A percentile compares a stretch with the other conserved stretches of the same genome.
phyloP scores from a whole-genome alignment of 2,888 invertebrate species.

The Eurytoma californica region DNA sequence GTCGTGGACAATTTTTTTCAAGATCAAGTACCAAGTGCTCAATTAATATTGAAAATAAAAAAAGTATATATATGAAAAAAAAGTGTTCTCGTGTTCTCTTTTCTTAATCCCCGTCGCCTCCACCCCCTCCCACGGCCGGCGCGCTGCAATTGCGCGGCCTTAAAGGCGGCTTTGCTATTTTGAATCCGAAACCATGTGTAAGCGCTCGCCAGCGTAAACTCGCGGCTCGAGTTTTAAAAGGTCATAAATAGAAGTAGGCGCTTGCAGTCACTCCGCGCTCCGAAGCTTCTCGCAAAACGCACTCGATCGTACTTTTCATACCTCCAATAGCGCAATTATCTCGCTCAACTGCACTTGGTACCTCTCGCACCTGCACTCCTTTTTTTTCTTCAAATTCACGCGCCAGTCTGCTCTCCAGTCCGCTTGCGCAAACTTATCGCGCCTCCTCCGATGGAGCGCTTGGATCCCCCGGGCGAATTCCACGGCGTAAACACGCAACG shows the following conservation, averaged over 20 bases:
- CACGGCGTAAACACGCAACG: background rate
- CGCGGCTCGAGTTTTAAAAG: background rate
- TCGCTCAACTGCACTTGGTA: too few species aligned
- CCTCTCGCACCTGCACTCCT: too few species aligned
- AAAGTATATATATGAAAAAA: constrained; percentile 35
- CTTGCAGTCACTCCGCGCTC: too few species aligned
- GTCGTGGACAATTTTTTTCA: constrained; percentile 33
- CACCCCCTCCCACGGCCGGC: background rate
- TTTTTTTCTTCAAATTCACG: too few species aligned
- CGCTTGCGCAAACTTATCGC: too few species aligned
- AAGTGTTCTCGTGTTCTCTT: background rate
- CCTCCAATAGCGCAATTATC: too few species aligned
- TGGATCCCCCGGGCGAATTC: too few species aligned
- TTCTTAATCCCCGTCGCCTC: background rate
- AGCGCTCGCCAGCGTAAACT: background rate
- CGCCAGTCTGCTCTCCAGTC: too few species aligned
- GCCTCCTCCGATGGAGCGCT: too few species aligned
- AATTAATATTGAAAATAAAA: constrained; percentile 53
- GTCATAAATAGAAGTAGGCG: background rate
- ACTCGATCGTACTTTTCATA: too few species aligned
- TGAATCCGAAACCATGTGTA: background rate
- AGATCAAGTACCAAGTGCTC: constrained; percentile 52
- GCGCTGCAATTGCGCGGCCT: background rate
- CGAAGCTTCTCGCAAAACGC: too few species aligned
- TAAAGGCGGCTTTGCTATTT: background rate